These are phyloP conservation scores for Serrognathus titanus DNA, from an alignment of 2,888 invertebrate genomes.

Conservation along the genomic window DNA sequence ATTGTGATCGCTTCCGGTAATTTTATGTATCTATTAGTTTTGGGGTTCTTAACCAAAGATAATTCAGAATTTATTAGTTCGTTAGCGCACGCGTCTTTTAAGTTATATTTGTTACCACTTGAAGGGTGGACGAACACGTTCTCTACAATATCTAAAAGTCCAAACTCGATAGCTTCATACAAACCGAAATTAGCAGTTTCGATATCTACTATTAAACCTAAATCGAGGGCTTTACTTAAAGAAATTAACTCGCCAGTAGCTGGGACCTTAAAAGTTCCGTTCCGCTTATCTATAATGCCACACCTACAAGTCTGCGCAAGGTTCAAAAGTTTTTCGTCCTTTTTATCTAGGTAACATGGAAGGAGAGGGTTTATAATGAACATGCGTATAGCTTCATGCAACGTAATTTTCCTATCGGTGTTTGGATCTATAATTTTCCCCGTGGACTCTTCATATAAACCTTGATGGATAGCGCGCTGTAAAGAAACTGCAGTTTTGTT, in stretches of 20 bases:
- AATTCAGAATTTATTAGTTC: slow-evolving; percentile 74
- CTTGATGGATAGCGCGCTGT: slow-evolving; percentile 82
- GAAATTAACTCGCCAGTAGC: slow-evolving; percentile 63
- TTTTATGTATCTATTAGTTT: slow-evolving; percentile 67
- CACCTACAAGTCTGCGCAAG: slow-evolving; percentile 77
- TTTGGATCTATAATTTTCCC: slow-evolving; percentile 81
- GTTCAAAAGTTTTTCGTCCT: slow-evolving; percentile 66
- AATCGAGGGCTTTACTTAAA: slow-evolving; percentile 70
- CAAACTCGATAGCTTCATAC: slow-evolving; percentile 75
- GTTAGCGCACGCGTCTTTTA: slow-evolving; percentile 70
- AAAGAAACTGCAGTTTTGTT: slow-evolving; percentile 77
- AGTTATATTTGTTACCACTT: slow-evolving; percentile 67
- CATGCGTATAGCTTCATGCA: slow-evolving; percentile 79
- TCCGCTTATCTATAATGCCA: slow-evolving; percentile 76
- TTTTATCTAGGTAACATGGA: slow-evolving; percentile 77
- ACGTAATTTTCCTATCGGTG: slow-evolving; percentile 72
- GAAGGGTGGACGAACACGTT: slow-evolving; percentile 73
- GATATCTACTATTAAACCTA: slow-evolving; percentile 81
- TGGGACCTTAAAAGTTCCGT: slow-evolving; percentile 74
- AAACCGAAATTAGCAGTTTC: slow-evolving; percentile 79
- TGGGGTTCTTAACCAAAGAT: slow-evolving; percentile 70
- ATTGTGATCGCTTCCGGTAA: slow-evolving; percentile 68
- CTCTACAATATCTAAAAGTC: slow-evolving; percentile 67
- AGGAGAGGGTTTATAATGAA: slow-evolving; percentile 77
- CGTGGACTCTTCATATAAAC: slow-evolving; percentile 74